These are phyloP conservation scores for Forbesichthys agassizii DNA, from an alignment of 2,113 vertebrate species.

Conservation along the genomic window DNA sequence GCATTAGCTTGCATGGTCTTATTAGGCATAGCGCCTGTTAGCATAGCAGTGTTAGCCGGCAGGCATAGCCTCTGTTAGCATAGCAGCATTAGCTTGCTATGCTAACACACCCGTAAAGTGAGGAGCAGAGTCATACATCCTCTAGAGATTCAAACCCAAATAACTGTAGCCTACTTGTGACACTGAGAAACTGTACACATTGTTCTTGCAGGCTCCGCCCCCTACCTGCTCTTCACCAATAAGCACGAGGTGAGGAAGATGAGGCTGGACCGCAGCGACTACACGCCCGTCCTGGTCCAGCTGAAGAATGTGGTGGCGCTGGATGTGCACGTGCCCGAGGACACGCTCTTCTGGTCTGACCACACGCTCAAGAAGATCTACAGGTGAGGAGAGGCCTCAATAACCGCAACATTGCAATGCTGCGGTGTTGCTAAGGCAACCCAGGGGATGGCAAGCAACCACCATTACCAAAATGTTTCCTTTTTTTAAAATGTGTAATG, in stretches of 20 bases:
- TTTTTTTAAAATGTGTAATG: too few species aligned
- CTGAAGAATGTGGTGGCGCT: slow-evolving; percentile 83
- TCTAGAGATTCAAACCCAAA: slow-evolving; percentile 2
- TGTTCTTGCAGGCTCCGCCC: slow-evolving; percentile 66
- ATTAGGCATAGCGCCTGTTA: slow-evolving; percentile 62
- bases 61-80: slow-evolving; percentile 60
- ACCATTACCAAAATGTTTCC: too few species aligned
- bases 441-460: too few species aligned
- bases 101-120: too few species aligned
- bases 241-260: slow-evolving; percentile 85
- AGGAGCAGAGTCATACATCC: too few species aligned
- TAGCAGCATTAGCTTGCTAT: too few species aligned
- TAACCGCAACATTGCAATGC: not conserved
- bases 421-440: too few species aligned
- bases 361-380: slow-evolving; percentile 83
- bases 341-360: slow-evolving; percentile 87
- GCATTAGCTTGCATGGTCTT: slow-evolving; percentile 58
- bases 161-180: too few species aligned
- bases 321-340: slow-evolving; percentile 80
- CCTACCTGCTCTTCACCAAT: slow-evolving; percentile 85
- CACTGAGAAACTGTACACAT: too few species aligned
- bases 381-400: slow-evolving; percentile 71
- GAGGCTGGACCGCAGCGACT: slow-evolving; percentile 79
- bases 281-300: slow-evolving; percentile 75
- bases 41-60: not conserved